Conservation (phyloP, 1,140 invertebrate genomes). For the Phocides pigmalion region DNA sequence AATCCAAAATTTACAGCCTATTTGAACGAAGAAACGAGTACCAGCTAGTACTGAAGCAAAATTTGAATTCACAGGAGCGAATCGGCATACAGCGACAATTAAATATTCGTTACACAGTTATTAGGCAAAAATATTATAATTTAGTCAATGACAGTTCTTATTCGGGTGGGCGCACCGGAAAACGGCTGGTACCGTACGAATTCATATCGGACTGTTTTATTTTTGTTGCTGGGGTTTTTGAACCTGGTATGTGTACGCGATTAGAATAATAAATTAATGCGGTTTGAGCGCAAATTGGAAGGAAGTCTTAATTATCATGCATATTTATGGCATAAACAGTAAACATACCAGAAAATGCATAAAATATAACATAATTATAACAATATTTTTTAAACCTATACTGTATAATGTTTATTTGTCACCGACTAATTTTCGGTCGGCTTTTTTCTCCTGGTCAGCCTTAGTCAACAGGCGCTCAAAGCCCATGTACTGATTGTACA, state of each 20-base stretch:
- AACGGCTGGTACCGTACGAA: constrained; percentile 38
- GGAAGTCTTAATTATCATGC: neutral
- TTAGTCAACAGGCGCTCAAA: no score
- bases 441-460: no score
- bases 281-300: neutral
- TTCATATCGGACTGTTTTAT: constrained; percentile 35
- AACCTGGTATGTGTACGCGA: constrained; percentile 15
- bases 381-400: no score
- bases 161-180: constrained; percentile 43
- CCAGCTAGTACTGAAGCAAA: no score
- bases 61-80: constrained; percentile 18
- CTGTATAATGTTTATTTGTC: no score
- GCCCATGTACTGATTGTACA: no score
- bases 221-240: constrained; percentile 37
- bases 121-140: constrained; percentile 55
- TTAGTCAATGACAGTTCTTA: constrained; percentile 38
- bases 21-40: no score
- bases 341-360: no score
- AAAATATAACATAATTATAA: no score
- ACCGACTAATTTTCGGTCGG: no score
- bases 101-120: constrained; percentile 51
- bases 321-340: neutral
- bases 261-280: constrained; percentile 21
- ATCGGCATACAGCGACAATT: constrained; percentile 22
- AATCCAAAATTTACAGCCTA: no score